Evolutionary conservation across 2,797 vertebrate genomes (phyloP), one percentile per base, ranked within the genome.

Genomic region (Cetoscarus ocellatus): DNA sequence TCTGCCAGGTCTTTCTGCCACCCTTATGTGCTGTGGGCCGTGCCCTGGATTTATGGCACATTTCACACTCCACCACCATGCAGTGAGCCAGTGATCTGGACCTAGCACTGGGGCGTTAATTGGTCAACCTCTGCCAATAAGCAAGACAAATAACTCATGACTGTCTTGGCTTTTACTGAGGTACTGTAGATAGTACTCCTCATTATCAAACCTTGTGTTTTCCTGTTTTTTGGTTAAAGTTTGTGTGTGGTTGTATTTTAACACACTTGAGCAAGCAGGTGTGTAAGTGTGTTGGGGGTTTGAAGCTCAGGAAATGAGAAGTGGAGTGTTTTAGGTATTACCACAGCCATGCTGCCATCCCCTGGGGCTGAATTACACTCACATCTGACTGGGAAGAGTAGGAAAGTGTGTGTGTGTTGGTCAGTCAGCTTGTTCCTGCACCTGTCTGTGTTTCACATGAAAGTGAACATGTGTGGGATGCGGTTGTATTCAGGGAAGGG

Each of bases 41-140:
- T 88, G 85, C 80, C 79, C 86, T 84, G 76, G 91, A 94, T 94
- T 93, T 93, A 93, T 94, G 86, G 80, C 73, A 86, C 84, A 91
- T 93, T 93, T 95, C 91, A 92, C 91, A 94, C 87, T 72, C 79
- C 82, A 84, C 83, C 86, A 88, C 81, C 52, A 83, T 55, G 78
- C 86, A 64, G 80, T 76, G 79, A 89, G 85, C 81, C 86, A 84
- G 86, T 83, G 86, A 91, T 92, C 86, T 87, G 88, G 82, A 91
- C 87, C 88, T 83, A 77, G 79, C 89, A 89, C 82, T 52, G 67
- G 81, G 79, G 83, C 72, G 88, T 90, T 93, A 93, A 94, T 94
- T 94, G 90, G 89, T 82, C 83, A 86, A 84, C 87, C 76, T 80
- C 80, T 90, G 91, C 88, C 88, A 93, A 87, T 82, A 90, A 88